phyloP scores from a whole-genome alignment of 2,113 vertebrate species.

The Protobothrops mucrosquamatus region DNA sequence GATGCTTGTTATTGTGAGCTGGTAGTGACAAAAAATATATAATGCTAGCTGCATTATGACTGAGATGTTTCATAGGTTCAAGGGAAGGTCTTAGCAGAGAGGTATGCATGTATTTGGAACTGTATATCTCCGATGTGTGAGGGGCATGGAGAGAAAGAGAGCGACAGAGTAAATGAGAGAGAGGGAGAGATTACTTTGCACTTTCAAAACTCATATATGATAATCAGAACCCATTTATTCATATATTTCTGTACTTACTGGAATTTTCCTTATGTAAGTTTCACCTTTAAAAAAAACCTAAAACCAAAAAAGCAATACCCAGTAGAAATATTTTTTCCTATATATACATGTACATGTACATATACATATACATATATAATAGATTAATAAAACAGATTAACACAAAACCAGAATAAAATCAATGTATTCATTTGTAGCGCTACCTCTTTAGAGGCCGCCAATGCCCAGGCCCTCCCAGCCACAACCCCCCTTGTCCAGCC shows the following conservation, averaged over 20 bases:
- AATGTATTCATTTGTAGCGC: neutral
- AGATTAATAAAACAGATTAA: neutral
- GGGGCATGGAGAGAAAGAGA: neutral
- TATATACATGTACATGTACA: too few relatives aligned
- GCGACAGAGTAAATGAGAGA: neutral
- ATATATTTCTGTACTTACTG: neutral
- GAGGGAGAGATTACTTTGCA: neutral
- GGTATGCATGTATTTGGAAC: neutral
- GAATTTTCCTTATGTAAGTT: neutral
- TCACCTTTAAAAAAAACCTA: neutral
- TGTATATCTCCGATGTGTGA: neutral
- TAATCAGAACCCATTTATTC: neutral
- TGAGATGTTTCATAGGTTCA: neutral
- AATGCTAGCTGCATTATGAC: neutral
- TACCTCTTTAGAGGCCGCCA: too few relatives aligned
- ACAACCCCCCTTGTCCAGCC: too few relatives aligned
- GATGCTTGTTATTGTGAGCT: too few relatives aligned
- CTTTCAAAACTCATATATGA: neutral
- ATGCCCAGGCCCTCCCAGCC: too few relatives aligned
- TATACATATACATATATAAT: neutral
- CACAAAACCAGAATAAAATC: neutral
- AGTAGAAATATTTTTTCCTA: neutral
- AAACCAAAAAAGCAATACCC: neutral
- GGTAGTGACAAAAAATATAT: too few relatives aligned
- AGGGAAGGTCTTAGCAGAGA: neutral